These are phyloP conservation scores for Melospiza melodia DNA, from an alignment of 2,113 vertebrate genomes.

Conservation along the genomic window DNA sequence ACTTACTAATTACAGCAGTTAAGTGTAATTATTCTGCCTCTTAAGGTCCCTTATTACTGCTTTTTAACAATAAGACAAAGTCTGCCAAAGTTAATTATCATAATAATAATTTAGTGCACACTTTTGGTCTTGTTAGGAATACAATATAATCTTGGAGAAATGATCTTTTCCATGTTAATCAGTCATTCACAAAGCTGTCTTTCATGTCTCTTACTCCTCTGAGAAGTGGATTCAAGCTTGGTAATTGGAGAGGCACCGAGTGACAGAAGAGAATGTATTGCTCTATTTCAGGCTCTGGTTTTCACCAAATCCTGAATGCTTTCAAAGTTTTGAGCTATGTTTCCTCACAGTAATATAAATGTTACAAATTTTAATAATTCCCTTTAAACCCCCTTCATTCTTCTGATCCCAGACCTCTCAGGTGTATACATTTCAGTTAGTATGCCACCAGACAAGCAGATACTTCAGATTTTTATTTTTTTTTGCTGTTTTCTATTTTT, in stretches of 20 bases:
- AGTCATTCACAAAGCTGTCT: conserved; percentile 57
- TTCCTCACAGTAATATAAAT: not conserved
- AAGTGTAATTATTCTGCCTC: conserved; percentile 75
- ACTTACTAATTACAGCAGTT: conserved; percentile 78
- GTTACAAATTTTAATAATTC: not conserved
- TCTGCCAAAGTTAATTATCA: conserved; percentile 70
- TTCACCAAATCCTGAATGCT: not conserved
- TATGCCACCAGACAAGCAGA: not conserved
- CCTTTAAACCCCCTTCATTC: not conserved
- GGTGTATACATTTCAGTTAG: not conserved
- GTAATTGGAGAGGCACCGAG: conserved; percentile 14
- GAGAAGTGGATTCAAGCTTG: conserved; percentile 35
- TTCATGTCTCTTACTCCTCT: conserved; percentile 36
- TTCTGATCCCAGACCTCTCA: not conserved
- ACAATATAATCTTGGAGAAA: conserved; percentile 65
- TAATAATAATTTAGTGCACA: conserved; percentile 70
- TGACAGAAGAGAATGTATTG: conserved; percentile 14
- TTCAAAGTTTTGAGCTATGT: not conserved
- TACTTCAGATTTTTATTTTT: not conserved
- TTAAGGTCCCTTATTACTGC: conserved; percentile 71
- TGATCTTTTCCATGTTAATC: conserved; percentile 59
- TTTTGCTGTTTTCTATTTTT: not conserved
- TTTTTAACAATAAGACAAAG: conserved; percentile 69
- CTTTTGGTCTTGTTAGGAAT: conserved; percentile 63
- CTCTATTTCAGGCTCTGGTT: not conserved